Evolutionary conservation across 2,113 vertebrate species (phyloP).

Genomic region (Delphinapterus leucas): DNA sequence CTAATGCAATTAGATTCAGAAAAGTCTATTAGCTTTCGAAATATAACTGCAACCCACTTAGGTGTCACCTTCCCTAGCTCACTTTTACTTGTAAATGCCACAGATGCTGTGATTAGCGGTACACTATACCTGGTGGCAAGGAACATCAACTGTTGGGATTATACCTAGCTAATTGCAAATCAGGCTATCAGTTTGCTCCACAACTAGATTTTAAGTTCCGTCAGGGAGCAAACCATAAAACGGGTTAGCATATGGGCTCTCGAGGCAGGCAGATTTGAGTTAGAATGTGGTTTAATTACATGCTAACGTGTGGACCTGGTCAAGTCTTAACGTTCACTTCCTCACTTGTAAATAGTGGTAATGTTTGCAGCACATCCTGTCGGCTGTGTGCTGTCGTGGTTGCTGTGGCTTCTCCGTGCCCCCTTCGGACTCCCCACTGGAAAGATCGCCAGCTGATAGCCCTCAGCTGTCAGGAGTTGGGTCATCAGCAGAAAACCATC

Average conservation of each 20-base stretch:
- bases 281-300: neutral
- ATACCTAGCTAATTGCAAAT: neutral
- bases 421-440: neutral
- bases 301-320: neutral
- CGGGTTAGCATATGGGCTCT: too few species aligned
- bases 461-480: neutral
- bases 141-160: neutral
- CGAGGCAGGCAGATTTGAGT: neutral
- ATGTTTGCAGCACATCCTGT: too few species aligned
- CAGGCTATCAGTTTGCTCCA: neutral
- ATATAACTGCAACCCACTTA: too few species aligned
- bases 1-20: neutral
- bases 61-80: rapidly evolving
- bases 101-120: too few species aligned
- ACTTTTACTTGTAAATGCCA: neutral
- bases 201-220: neutral
- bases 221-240: neutral
- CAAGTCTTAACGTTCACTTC: neutral
- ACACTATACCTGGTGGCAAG: rapidly evolving
- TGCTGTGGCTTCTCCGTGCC: too few species aligned
- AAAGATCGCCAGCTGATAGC: neutral
- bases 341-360: neutral
- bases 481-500: neutral
- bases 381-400: neutral
- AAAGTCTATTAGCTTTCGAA: neutral